Evolutionary conservation across 2,797 vertebrate genomes (phyloP), one percentile per base, ranked within the genome.

Genomic region (Enteromius fasciolatus): DNA sequence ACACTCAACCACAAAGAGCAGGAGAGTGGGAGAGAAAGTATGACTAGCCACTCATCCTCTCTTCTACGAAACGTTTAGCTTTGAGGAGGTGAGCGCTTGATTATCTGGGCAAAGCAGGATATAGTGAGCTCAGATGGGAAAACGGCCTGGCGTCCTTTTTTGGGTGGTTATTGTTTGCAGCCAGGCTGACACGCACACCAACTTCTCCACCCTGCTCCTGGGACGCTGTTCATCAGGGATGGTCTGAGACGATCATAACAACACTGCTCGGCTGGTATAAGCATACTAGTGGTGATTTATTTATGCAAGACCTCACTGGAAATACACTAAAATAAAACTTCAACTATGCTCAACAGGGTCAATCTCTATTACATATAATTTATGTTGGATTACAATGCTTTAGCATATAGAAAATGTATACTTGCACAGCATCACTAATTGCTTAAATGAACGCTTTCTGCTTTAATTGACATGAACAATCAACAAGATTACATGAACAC

Each of bases 51-150:
- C 41, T 83, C 50, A 31, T 76, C 70, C 33, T 25, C 50, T 20
- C 59, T 44, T 83, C 54, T 66, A 68, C 36, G 20, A 84, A 82
- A 69, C 15, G 23, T 50, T 83, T 20, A 61, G 61, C 52, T 82
- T 17, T 54, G 36, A 57, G 73, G 54, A 61, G 36, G 25, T 59
- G 80, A 7, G 50, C 64, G 61, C 57, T 59, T 82, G 79, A 86
- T 81, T 80, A 85, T 63, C 76, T 25, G 36, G 66, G 69, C 46
- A 80, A 67, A 84, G 76, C 23, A 82, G 80, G 80, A 84, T 75
- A 68, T 8, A 31, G 72, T 23, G 41, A 59, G 33, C 70, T 76
- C 74, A 83, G 50, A 77, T 70, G 64, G 52, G 39, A 75, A 85
- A 61, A 81, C 54, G 69, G 81, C 8, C 72, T 52, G 70, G 28